Percentiles rank a stretch among this genome's conserved stretches.
These are phyloP conservation scores for Portunus trituberculatus DNA, from an alignment of 1,140 invertebrate genomes.

Conservation along the genomic window DNA sequence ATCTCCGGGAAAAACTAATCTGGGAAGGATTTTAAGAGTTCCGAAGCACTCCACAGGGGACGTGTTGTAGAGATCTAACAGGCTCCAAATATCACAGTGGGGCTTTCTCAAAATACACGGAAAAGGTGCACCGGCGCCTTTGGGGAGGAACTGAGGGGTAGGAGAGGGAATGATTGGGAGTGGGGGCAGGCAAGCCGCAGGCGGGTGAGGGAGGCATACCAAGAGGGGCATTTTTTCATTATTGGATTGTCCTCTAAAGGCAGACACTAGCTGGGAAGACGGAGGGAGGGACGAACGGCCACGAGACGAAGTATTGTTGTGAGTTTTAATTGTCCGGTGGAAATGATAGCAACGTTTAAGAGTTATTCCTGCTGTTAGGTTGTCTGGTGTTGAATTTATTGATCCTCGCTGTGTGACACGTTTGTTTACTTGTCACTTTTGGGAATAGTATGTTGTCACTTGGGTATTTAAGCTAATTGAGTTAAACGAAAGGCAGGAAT, in stretches of 20 bases:
- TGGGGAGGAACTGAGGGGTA: neutral
- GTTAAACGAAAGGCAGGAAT: too few species aligned
- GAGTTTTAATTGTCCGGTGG: too few species aligned
- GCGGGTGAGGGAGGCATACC: neutral
- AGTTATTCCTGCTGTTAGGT: too few species aligned
- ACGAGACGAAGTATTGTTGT: too few species aligned
- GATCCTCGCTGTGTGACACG: neutral
- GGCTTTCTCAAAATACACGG: neutral
- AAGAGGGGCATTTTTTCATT: slow-evolving; percentile 30
- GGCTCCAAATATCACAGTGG: slow-evolving; percentile 10
- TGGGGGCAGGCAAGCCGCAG: slow-evolving; percentile 6
- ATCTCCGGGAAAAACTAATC: neutral
- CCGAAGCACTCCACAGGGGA: slow-evolving; percentile 5
- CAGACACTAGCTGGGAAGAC: neutral
- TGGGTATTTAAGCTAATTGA: too few species aligned
- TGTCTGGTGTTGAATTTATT: too few species aligned
- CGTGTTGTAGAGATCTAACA: slow-evolving; percentile 12
- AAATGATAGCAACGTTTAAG: too few species aligned
- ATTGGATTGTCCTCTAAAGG: neutral
- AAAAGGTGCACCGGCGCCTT: neutral
- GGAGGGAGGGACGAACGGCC: too few species aligned
- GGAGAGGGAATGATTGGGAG: neutral
- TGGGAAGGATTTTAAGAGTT: slow-evolving; percentile 14
- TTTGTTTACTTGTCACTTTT: too few species aligned
- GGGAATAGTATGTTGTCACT: too few species aligned